Conservation (phyloP, 2,113 vertebrate genomes). For the Datnioides undecimradiatus region DNA sequence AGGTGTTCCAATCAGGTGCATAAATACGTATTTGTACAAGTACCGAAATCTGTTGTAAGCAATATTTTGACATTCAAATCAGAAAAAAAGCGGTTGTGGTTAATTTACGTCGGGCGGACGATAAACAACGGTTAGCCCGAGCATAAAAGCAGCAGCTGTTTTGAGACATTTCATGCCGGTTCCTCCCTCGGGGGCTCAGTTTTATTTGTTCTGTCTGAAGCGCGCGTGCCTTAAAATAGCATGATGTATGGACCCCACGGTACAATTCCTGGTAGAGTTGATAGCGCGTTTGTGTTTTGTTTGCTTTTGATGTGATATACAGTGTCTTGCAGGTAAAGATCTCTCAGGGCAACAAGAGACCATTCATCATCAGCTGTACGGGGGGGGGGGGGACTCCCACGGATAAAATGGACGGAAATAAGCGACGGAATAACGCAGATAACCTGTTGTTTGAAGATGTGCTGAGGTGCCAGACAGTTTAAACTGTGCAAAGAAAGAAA, state of each 20-base stretch:
- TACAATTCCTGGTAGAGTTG: slow-evolving; percentile 57
- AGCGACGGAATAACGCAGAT: slow-evolving; percentile 10
- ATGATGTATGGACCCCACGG: slow-evolving; percentile 63
- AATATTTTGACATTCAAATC: neutral
- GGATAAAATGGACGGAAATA: slow-evolving; percentile 39
- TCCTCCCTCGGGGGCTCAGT: slow-evolving; percentile 29
- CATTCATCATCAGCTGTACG: slow-evolving; percentile 60
- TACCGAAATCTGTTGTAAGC: neutral
- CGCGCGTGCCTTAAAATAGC: slow-evolving; percentile 62
- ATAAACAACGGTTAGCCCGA: slow-evolving; percentile 28
- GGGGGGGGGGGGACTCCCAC: slow-evolving; percentile 7
- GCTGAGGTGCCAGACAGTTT: slow-evolving; percentile 28
- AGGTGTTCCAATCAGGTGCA: neutral
- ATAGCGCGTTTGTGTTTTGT: slow-evolving; percentile 62
- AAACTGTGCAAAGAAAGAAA: neutral
- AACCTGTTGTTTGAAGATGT: slow-evolving; percentile 45
- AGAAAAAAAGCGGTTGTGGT: neutral
- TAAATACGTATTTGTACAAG: neutral
- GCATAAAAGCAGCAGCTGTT: slow-evolving; percentile 51
- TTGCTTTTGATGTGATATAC: slow-evolving; percentile 67
- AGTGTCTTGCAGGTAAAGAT: slow-evolving; percentile 65
- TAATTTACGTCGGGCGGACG: slow-evolving; percentile 11
- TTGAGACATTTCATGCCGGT: slow-evolving; percentile 29
- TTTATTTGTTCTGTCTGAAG: slow-evolving; percentile 68
- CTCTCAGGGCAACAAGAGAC: slow-evolving; percentile 48